Evolutionary conservation across 2,113 vertebrate genomes (phyloP), one percentile per base, ranked within the genome.

Genomic region (Rousettus leschenaultii): DNA sequence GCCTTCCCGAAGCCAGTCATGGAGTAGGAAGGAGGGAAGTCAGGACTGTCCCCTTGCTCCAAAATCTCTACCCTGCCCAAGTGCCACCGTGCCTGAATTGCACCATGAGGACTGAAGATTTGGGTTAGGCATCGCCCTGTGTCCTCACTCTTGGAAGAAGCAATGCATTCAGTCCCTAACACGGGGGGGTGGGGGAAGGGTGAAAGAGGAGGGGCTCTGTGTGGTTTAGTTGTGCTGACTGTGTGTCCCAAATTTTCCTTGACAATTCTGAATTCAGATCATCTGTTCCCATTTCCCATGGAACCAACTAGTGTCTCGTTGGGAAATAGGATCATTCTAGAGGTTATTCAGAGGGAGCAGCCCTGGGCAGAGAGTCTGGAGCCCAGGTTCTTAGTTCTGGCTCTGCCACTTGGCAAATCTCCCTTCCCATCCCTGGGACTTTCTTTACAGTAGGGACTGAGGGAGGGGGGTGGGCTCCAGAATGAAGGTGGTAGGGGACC

Each of bases 101-200:
- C 66, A 24, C 66, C 6, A 0, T 6, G 51, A 51, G 78, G 68
- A 28, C 0, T 1, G 9, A 30, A 48, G 45, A 2, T 6, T 33
- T 7, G 21, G 66, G 53, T n/a, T 9, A 2, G 51, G 70, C 70
- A 0, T 0, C 2, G 10, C 35, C 35, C 24, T 1, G 43, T 4
- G 3, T n/a, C 53, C 38, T 82, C 12, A 0, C 10, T 24, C 30
- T 68, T 18, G 2, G 74, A 30, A 59, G 70, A 63, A 48, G 15
- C 19, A 1, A 6, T 12, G 9, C 19, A 1, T 43, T 5, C 3
- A 6, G 74, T 28, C 59, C 21, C 22, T 3, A 8, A 59, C n/a
- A 3, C 0, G 1, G 45, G 12, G 22, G 0, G 15, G 14, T 5
- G 51, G 51, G 51, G 51, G 51, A 51, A 51, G 51, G 51, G n/a